Evolutionary conservation across 2,113 vertebrate genomes (phyloP).

Genomic region (Corythornis cristatus): DNA sequence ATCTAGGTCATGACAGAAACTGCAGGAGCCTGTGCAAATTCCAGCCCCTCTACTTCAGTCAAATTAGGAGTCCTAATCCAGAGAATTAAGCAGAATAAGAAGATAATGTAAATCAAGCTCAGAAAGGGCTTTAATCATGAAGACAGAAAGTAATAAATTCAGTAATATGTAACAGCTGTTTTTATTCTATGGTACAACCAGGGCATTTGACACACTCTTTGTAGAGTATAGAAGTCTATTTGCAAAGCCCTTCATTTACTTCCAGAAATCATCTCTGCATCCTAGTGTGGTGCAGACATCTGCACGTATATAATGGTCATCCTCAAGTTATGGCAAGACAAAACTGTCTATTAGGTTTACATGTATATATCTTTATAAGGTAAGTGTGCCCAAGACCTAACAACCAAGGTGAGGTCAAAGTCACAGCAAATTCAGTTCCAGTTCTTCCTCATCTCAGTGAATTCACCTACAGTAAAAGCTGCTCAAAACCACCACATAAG

Average conservation of each 20-base stretch:
- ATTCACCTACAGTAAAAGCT: not conserved
- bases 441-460: not conserved
- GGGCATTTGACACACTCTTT: not conserved
- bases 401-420: not conserved
- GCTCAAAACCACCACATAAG: not conserved
- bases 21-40: not conserved
- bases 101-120: not conserved
- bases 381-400: not conserved
- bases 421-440: not conserved
- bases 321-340: not conserved
- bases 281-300: fast-evolving
- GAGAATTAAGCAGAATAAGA: not conserved
- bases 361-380: not conserved
- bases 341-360: fast-evolving
- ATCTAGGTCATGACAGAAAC: not conserved
- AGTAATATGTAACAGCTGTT: not conserved
- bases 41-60: not conserved
- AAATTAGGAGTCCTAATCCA: not conserved
- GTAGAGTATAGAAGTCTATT: not conserved
- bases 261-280: not conserved
- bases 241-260: not conserved
- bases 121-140: fast-evolving
- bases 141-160: not conserved
- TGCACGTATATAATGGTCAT: not conserved
- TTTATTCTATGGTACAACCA: not conserved